A percentile compares a stretch with the other conserved stretches of the same genome.
Conservation (phyloP, 1,140 invertebrate species). For the Pectinophora gossypiella region DNA sequence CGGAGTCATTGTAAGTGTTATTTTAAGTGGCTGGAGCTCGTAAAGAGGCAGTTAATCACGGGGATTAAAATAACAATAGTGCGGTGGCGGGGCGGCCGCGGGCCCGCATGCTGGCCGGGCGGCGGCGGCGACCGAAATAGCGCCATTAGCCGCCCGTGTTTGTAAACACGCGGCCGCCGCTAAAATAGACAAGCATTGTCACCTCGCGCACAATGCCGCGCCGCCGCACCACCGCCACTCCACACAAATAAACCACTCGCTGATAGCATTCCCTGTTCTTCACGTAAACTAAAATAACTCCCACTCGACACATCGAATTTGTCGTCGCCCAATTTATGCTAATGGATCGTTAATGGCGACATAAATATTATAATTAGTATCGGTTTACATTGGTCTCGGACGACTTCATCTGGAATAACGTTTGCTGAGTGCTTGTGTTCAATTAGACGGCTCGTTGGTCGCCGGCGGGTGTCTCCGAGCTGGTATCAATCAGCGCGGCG, state of each 20-base stretch:
- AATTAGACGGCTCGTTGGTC: neutral
- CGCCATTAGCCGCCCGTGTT: constrained; percentile 38
- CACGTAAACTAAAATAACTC: neutral
- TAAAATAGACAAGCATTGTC: constrained; percentile 13
- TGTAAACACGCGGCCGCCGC: constrained; percentile 35
- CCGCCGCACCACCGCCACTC: constrained; percentile 3
- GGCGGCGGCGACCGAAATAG: constrained; percentile 18
- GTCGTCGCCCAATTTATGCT: constrained; percentile 35
- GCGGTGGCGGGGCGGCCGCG: constrained; percentile 3
- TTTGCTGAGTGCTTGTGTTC: neutral
- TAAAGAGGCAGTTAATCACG: constrained; percentile 26
- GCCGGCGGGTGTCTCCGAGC: neutral
- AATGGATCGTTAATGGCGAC: constrained; percentile 44
- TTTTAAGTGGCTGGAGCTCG: constrained; percentile 21
- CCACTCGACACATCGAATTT: constrained; percentile 21
- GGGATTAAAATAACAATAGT: constrained; percentile 24
- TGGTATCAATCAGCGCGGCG: neutral
- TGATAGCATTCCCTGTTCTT: neutral
- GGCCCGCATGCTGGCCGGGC: constrained; percentile 11
- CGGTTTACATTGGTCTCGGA: constrained; percentile 9
- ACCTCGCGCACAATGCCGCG: constrained; percentile 3
- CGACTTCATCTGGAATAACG: constrained; percentile 11
- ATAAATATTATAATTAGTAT: constrained; percentile 36
- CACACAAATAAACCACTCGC: neutral
- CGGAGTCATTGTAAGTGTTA: constrained; percentile 10